A percentile compares a stretch with the other conserved stretches of the same genome.
These are phyloP conservation scores for Saturnia japonica DNA, from an alignment of 2,888 invertebrate species.

Conservation along the genomic window DNA sequence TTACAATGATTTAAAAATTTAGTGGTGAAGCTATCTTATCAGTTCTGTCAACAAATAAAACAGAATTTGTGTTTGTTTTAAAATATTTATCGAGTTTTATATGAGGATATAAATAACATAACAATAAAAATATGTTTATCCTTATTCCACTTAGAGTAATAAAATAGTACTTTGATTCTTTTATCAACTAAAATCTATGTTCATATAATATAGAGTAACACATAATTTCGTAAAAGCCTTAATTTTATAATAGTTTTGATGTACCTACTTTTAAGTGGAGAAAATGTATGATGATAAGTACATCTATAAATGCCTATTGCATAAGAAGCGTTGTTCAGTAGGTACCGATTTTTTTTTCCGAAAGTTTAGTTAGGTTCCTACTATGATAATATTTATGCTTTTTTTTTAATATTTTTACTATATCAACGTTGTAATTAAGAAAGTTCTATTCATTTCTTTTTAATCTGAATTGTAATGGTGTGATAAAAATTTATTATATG, in stretches of 20 bases:
- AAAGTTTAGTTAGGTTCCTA: no score
- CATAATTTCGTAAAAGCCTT: not conserved
- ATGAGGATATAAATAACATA: not conserved
- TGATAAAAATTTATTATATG: no score
- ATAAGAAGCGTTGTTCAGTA: not conserved
- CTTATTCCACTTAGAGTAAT: not conserved
- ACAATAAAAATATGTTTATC: conserved; percentile 2
- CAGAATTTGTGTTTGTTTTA: not conserved
- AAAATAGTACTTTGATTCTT: not conserved
- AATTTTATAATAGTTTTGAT: not conserved
- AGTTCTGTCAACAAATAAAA: not conserved
- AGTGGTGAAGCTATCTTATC: not conserved
- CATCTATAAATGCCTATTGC: no score
- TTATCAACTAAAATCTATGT: not conserved
- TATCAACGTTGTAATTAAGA: no score
- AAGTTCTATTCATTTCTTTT: no score
- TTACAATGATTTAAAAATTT: not conserved
- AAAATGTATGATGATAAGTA: not conserved
- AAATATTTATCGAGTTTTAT: not conserved
- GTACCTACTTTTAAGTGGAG: not conserved
- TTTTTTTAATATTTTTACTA: no score
- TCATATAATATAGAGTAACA: not conserved
- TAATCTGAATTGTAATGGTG: no score
- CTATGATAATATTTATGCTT: no score
- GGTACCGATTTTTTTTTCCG: no score